phyloP scores from a whole-genome alignment of 1,140 invertebrate species.

The Globodera ellingtonae region DNA sequence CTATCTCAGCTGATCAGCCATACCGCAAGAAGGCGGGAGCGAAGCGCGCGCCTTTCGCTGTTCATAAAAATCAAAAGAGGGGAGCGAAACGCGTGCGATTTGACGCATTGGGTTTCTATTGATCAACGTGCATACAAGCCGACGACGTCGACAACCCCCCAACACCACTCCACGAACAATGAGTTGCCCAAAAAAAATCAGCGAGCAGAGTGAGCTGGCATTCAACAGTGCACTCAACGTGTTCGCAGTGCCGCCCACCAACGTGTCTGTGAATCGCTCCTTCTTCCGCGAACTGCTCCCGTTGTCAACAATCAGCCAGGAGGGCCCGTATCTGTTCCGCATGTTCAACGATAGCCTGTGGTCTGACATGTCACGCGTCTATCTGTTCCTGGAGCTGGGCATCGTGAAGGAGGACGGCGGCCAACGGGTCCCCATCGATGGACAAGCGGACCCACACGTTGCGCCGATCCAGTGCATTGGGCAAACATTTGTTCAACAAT shows the following conservation, averaged over 20 bases:
- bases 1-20: not conserved
- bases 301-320: constrained; percentile 17
- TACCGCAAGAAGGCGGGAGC: too few relatives aligned
- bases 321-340: constrained; percentile 19
- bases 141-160: too few relatives aligned
- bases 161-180: not conserved
- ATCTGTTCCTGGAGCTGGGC: constrained; percentile 33
- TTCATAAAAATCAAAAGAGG: too few relatives aligned
- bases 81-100: not conserved
- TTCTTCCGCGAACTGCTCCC: constrained; percentile 33
- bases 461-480: constrained; percentile 38
- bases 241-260: constrained; percentile 40
- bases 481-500: constrained; percentile 40
- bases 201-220: constrained; percentile 8
- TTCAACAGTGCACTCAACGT: constrained; percentile 33
- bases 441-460: not conserved
- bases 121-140: not conserved
- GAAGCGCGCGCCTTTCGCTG: too few relatives aligned
- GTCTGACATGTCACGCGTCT: constrained; percentile 29
- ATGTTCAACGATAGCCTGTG: constrained; percentile 30
- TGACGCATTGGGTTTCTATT: not conserved
- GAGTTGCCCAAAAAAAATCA: not conserved
- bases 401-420: constrained; percentile 9
- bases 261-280: constrained; percentile 31
- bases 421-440: constrained; percentile 3